Percentiles rank a stretch among this genome's conserved stretches.
Conservation (phyloP, 2,888 invertebrate species). For the Selenia dentaria region DNA sequence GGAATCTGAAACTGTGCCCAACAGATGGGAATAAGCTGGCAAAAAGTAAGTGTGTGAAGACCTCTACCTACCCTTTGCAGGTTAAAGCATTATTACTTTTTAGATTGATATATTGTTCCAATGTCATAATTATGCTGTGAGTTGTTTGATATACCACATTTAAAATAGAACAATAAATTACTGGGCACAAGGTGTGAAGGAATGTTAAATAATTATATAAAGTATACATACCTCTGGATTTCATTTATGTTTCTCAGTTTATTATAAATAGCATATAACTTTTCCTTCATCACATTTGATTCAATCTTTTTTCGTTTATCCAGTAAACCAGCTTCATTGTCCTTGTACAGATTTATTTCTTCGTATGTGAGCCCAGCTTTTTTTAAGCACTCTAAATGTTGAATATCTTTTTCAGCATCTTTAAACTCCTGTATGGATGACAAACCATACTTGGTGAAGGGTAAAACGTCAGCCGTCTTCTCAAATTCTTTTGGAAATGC, state of each 20-base stretch:
- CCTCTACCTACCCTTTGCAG: too few relatives aligned
- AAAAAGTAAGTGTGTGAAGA: too few relatives aligned
- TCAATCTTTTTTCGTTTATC: constrained; percentile 60
- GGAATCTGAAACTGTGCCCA: too few relatives aligned
- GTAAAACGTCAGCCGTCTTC: constrained; percentile 67
- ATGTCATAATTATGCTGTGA: too few relatives aligned
- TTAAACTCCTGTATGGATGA: constrained; percentile 70
- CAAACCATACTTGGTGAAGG: constrained; percentile 71
- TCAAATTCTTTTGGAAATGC: constrained; percentile 67
- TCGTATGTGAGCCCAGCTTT: constrained; percentile 72
- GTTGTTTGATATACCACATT: too few relatives aligned
- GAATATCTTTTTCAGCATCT: constrained; percentile 60
- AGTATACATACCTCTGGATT: constrained; percentile 46
- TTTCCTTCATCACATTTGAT: constrained; percentile 53
- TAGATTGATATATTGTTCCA: too few relatives aligned
- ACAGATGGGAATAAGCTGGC: too few relatives aligned
- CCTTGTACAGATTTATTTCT: constrained; percentile 78
- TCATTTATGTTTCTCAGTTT: constrained; percentile 56
- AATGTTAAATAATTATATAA: too few relatives aligned
- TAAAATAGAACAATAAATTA: too few relatives aligned
- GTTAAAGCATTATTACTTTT: too few relatives aligned
- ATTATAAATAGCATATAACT: constrained; percentile 56
- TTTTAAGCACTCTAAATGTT: constrained; percentile 72
- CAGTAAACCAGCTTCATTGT: constrained; percentile 66
- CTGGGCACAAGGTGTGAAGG: too few relatives aligned